Percentiles rank a stretch among this genome's conserved stretches.
These are phyloP conservation scores for Lithobates pipiens DNA, from an alignment of 2,797 vertebrate genomes.

Conservation along the genomic window DNA sequence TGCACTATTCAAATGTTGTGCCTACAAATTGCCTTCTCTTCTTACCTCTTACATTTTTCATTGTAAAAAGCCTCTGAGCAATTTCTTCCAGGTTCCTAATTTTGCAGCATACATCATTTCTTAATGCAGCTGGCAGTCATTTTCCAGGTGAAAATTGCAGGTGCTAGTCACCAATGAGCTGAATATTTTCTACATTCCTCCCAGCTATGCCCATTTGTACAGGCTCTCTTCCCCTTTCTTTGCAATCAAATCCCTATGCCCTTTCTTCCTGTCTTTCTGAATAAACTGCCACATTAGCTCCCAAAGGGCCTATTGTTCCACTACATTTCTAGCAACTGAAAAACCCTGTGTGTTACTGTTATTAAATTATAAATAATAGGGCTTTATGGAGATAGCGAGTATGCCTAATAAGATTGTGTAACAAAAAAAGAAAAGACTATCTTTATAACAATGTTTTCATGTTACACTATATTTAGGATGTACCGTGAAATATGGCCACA, in stretches of 20 bases:
- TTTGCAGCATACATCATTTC: constrained; percentile 19
- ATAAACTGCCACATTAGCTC: not conserved
- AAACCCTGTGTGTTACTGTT: not conserved
- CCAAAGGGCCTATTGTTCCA: not conserved
- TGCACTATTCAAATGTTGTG: constrained; percentile 42
- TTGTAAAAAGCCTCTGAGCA: constrained; percentile 8
- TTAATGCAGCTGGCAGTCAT: not conserved
- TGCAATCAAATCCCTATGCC: not conserved
- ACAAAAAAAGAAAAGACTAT: too few species aligned
- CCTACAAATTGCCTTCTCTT: constrained; percentile 29
- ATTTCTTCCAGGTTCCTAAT: constrained; percentile 4
- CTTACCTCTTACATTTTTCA: not conserved
- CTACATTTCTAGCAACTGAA: not conserved
- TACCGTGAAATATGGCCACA: too few species aligned
- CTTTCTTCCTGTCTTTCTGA: not conserved
- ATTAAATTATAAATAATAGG: not conserved
- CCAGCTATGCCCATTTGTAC: not conserved
- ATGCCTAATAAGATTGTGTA: too few species aligned
- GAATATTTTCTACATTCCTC: not conserved
- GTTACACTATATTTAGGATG: too few species aligned
- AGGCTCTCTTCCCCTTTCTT: not conserved
- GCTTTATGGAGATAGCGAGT: too few species aligned
- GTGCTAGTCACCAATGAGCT: not conserved
- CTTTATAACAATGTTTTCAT: too few species aligned
- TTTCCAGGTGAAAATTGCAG: not conserved